These are phyloP conservation scores for Cryptophagus acutangulus DNA, from an alignment of 2,888 invertebrate species.

Conservation along the genomic window DNA sequence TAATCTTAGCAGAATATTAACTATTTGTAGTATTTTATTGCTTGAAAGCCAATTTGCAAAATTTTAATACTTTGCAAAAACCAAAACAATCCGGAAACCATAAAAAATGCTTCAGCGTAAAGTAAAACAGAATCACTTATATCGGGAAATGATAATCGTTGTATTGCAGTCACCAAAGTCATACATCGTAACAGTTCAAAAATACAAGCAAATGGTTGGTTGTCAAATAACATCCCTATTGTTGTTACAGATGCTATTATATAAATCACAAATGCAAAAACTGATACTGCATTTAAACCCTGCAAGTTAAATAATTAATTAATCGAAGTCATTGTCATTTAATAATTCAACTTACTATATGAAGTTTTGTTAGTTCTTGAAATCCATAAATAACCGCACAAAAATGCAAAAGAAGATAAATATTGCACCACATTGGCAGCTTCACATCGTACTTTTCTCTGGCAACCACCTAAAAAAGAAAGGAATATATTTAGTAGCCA, in stretches of 20 bases:
- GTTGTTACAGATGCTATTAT: conserved; percentile 63
- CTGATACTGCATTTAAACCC: conserved; percentile 58
- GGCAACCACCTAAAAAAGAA: conserved; percentile 50
- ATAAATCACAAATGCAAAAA: conserved; percentile 57
- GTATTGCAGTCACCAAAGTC: conserved; percentile 50
- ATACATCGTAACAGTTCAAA: conserved; percentile 64
- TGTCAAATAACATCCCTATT: conserved; percentile 69
- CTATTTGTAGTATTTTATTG: too few species aligned
- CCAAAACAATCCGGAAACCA: conserved; percentile 60
- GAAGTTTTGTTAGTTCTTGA: conserved; percentile 52
- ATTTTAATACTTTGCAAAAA: conserved; percentile 56
- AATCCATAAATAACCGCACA: conserved; percentile 61
- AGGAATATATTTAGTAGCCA: too few species aligned
- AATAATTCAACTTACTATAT: neutral
- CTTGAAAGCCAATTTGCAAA: conserved; percentile 54
- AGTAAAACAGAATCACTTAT: conserved; percentile 47
- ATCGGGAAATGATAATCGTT: conserved; percentile 45
- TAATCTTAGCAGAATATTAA: too few species aligned
- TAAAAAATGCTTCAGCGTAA: conserved; percentile 56
- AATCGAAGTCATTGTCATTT: too few species aligned
- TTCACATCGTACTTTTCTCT: conserved; percentile 65
- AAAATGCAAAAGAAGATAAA: conserved; percentile 65
- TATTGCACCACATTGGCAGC: conserved; percentile 62
- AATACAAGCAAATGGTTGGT: conserved; percentile 56
- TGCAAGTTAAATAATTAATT: conserved; percentile 43